Evolutionary conservation across 1,140 invertebrate genomes (phyloP).

Genomic region (Wasmannia auropunctata): DNA sequence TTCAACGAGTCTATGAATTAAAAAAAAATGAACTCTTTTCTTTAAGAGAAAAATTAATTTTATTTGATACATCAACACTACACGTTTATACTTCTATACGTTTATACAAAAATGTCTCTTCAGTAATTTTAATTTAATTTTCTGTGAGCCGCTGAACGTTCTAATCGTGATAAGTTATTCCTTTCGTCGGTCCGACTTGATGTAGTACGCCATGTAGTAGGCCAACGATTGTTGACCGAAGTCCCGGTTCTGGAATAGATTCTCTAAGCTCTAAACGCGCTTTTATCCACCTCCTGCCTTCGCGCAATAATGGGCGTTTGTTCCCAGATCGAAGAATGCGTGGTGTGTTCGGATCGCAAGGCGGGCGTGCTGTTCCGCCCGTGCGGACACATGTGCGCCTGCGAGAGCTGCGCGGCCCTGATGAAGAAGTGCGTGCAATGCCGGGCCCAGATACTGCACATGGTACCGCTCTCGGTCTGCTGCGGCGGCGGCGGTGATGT

Average conservation of each 20-base stretch:
- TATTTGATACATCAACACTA: background rate
- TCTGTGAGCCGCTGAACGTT: background rate
- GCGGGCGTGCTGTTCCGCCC: constrained; percentile 96
- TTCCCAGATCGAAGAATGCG: constrained; percentile 96
- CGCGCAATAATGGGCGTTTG: constrained; percentile 28
- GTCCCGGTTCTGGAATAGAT: background rate
- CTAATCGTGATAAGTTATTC: background rate
- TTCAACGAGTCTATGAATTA: background rate
- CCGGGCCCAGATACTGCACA: constrained; percentile 93
- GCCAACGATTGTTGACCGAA: background rate
- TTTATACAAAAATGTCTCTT: background rate
- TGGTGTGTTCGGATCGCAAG: constrained; percentile 97
- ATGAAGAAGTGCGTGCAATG: constrained; percentile 99
- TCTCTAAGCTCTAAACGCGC: background rate
- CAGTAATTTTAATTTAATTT: background rate
- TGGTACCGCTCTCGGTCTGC: constrained; percentile 90
- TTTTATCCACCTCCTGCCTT: background rate
- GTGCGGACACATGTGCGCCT: constrained; percentile 98
- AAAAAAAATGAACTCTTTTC: background rate
- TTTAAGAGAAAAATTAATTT: background rate
- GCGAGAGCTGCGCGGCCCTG: constrained; percentile 95
- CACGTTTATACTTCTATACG: background rate
- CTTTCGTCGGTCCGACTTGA: background rate
- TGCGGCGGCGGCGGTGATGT: constrained; percentile 86
- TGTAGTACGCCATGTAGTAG: background rate